Evolutionary conservation across 2,113 vertebrate species (phyloP).

Genomic region (Lagopus muta): DNA sequence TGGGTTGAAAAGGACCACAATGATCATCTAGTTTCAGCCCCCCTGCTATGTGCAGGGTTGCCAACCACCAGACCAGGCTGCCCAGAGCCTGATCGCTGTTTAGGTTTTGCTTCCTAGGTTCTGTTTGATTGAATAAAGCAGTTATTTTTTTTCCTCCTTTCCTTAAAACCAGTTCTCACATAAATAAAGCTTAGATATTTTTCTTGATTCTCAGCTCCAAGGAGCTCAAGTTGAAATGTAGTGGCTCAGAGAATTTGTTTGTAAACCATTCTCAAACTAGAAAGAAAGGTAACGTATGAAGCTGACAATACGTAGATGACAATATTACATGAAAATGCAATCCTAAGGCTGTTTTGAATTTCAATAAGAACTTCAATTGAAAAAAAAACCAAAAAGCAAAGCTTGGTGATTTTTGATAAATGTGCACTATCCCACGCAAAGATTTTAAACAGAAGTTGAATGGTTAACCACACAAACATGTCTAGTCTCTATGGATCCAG

Average conservation of each 20-base stretch:
- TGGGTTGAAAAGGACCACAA: no score
- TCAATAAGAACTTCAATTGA: not conserved
- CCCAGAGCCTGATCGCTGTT: not conserved
- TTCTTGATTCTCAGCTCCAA: not conserved
- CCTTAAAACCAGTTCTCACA: not conserved
- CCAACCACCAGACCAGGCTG: no score
- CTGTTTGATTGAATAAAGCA: not conserved
- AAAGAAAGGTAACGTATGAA: not conserved
- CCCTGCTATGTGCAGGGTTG: no score
- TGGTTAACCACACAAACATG: not conserved
- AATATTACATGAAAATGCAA: not conserved
- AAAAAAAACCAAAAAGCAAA: not conserved
- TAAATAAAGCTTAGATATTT: not conserved
- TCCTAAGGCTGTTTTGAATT: not conserved
- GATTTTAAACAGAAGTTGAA: not conserved
- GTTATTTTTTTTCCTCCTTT: not conserved
- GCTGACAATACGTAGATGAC: not conserved
- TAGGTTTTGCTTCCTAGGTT: not conserved
- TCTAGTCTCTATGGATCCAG: not conserved
- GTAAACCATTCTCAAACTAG: not conserved
- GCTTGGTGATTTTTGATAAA: not conserved
- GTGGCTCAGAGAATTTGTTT: not conserved
- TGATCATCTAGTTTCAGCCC: no score
- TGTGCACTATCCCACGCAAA: not conserved
- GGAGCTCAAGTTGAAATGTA: not conserved